Evolutionary conservation across 2,888 invertebrate species (phyloP).

Genomic region (Cabera pusaria): DNA sequence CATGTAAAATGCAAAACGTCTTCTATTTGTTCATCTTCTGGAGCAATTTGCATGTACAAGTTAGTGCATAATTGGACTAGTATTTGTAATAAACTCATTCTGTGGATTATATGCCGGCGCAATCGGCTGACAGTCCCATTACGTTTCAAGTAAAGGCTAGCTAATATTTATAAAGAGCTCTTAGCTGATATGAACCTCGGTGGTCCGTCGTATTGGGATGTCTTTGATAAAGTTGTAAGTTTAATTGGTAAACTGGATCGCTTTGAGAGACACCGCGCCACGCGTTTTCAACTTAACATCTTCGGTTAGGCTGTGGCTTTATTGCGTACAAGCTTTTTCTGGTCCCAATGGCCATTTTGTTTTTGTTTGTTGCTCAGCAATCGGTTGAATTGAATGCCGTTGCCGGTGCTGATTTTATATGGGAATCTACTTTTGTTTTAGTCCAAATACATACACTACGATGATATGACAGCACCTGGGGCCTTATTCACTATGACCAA

Average conservation of each 20-base stretch:
- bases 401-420: slow-evolving; percentile 9
- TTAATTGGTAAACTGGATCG: slow-evolving; percentile 77
- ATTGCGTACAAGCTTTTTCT: slow-evolving; percentile 32
- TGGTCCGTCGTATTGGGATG: slow-evolving; percentile 68
- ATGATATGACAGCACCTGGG: too few species aligned
- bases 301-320: slow-evolving; percentile 29
- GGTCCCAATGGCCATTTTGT: slow-evolving; percentile 18
- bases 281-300: slow-evolving; percentile 50
- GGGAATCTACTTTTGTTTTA: background rate
- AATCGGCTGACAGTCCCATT: slow-evolving; percentile 74
- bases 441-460: too few species aligned
- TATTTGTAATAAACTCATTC: slow-evolving; percentile 73
- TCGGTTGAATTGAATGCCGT: slow-evolving; percentile 6
- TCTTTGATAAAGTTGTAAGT: slow-evolving; percentile 78
- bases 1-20: slow-evolving; percentile 19
- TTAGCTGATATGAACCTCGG: slow-evolving; percentile 61
- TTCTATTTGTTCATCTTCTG: slow-evolving; percentile 19
- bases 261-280: slow-evolving; percentile 70
- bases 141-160: slow-evolving; percentile 51
- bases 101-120: slow-evolving; percentile 65
- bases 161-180: slow-evolving; percentile 44
- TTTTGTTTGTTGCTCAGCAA: slow-evolving; percentile 25
- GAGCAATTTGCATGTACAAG: slow-evolving; percentile 24
- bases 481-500: too few species aligned
- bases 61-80: slow-evolving; percentile 45